Percentiles rank a stretch among this genome's conserved stretches.
These are phyloP conservation scores for Lithobates pipiens DNA, from an alignment of 2,797 vertebrate genomes.

Conservation along the genomic window DNA sequence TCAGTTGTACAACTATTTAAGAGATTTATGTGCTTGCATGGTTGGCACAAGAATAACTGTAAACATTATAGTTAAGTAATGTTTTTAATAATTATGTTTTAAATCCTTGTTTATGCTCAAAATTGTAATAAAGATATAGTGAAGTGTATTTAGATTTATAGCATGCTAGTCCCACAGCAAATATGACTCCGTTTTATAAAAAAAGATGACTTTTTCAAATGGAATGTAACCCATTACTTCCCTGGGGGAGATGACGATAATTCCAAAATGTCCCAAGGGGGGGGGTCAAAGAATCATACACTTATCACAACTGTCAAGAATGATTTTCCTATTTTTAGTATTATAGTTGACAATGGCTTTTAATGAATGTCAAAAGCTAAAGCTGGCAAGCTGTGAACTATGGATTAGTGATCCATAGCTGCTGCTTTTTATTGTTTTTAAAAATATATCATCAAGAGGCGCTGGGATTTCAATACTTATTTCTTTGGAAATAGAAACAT, in stretches of 20 bases:
- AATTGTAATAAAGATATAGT: constrained; percentile 5
- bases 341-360: not conserved
- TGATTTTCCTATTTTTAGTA: constrained; percentile 23
- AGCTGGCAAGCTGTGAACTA: no score
- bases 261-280: constrained; percentile 26
- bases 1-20: constrained; percentile 57
- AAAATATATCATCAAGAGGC: no score
- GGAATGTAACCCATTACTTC: constrained; percentile 15
- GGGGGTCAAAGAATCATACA: not conserved
- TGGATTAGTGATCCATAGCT: no score
- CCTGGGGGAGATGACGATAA: constrained; percentile 25
- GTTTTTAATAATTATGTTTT: constrained; percentile 50
- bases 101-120: constrained; percentile 4
- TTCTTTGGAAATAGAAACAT: no score
- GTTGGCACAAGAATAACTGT: constrained; percentile 40
- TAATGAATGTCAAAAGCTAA: no score
- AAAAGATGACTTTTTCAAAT: constrained; percentile 11
- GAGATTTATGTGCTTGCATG: constrained; percentile 55
- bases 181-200: constrained; percentile 5
- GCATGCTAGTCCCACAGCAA: not conserved
- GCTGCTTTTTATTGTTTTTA: no score
- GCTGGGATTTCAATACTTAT: no score
- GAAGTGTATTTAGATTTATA: not conserved
- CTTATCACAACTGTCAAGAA: constrained; percentile 26
- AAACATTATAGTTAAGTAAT: constrained; percentile 58